Conservation (phyloP, 2,113 vertebrate genomes). For the Grantiella picta region DNA sequence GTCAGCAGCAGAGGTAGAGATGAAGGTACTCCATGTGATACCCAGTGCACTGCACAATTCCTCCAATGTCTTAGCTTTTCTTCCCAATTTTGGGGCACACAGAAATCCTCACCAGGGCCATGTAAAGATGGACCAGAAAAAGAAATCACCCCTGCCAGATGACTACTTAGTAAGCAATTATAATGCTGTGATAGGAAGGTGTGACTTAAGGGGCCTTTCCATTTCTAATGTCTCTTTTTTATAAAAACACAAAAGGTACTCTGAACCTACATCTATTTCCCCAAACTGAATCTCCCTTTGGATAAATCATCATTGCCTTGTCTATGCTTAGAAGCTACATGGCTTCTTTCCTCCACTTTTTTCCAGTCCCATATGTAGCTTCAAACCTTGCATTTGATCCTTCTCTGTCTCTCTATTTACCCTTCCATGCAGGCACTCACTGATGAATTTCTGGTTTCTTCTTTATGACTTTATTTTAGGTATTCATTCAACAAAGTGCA, state of each 20-base stretch:
- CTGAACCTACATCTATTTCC: not conserved
- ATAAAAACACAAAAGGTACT: not conserved
- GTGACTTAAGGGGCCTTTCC: not conserved
- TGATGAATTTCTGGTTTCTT: not conserved
- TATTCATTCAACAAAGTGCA: not conserved
- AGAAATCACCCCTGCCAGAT: not conserved
- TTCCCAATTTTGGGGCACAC: not conserved
- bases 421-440: not conserved
- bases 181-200: not conserved
- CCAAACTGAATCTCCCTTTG: not conserved
- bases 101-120: not conserved
- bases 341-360: not conserved
- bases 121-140: not conserved
- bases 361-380: not conserved
- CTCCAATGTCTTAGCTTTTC: not conserved
- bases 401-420: not conserved
- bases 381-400: not conserved
- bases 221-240: not conserved
- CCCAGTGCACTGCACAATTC: not conserved
- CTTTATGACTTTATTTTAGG: not conserved
- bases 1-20: not conserved
- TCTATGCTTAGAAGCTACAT: not conserved
- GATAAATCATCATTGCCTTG: not conserved
- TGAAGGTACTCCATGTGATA: not conserved
- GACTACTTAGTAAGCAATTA: not conserved